Percentiles rank a stretch among this genome's conserved stretches.
Conservation (phyloP, 1,140 invertebrate species). For the Caerostris darwini region DNA sequence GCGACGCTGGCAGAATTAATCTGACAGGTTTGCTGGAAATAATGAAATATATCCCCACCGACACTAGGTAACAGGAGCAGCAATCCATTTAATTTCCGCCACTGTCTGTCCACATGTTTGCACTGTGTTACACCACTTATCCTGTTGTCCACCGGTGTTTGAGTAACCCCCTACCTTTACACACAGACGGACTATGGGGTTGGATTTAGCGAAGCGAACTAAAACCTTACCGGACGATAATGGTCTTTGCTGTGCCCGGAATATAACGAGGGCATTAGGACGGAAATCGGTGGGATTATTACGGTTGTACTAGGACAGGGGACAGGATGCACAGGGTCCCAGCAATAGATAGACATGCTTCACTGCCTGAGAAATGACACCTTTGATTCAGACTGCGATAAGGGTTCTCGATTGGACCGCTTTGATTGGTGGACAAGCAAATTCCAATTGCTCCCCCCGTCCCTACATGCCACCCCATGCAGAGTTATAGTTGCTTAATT, state of each 20-base stretch:
- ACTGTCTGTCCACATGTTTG: background rate
- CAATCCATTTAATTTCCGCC: conserved; percentile 14
- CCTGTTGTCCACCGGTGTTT: background rate
- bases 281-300: conserved; percentile 67
- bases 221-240: conserved; percentile 55
- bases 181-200: background rate
- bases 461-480: background rate
- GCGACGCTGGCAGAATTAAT: background rate
- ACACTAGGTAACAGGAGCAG: background rate
- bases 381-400: conserved; percentile 70
- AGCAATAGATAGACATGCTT: conserved; percentile 67
- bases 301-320: conserved; percentile 28
- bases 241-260: conserved; percentile 35
- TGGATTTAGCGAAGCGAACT: conserved; percentile 55
- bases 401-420: background rate
- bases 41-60: background rate
- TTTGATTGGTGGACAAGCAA: conserved; percentile 67
- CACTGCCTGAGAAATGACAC: conserved; percentile 73
- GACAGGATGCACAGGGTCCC: background rate
- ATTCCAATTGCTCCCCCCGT: conserved; percentile 56
- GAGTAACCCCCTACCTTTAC: background rate
- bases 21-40: background rate
- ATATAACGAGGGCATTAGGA: conserved; percentile 72
- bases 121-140: background rate
- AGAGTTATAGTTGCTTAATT: conserved; percentile 58